Base-by-base conservation (phyloP, 2,797 vertebrate genomes). In the Clarias fuscus region DNA sequence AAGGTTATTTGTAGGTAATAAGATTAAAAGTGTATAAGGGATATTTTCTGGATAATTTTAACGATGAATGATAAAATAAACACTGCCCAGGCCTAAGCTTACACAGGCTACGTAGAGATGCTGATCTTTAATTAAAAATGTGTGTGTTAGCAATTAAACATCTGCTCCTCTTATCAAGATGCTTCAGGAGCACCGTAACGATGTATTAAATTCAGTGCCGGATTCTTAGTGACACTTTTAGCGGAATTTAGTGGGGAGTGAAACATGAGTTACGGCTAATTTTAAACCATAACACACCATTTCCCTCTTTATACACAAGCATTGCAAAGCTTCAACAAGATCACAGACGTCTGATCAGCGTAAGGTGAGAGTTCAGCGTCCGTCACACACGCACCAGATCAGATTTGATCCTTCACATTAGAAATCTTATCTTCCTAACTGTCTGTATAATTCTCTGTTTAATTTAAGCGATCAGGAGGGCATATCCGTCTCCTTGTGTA, bases 211-310 rank as follows among this genome's bases (percentile, higher is more conserved):
- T 22, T 77, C 53, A 56, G 24, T 18, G 7, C 48, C 1, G 24
- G 18, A 14, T 56, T n/a, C 73, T 56, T 56, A 18, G 73, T 77
- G 75, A 58, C 30, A 27, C 75, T 77, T 77, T 77, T 33, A 30
- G 53, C 7, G 14, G n/a, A 76, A 76, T 58, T 30, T 27, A 53
- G 43, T 17, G 43, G 43, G 6, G 14, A 1, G 2, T 76, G 73
- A 76, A 76, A 76, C 48, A 30, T 75, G 72, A 75, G 72, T 20
- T 73, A 73, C 5, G 24, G 40, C 40, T 73, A 73, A 73, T 73
- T 73, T n/a, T 59, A 77, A 58, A 77, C 27, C 73, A 58, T 76
- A 76, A 58, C 73, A 76, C 27, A 76, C 73, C 43, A n/a, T 75
- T 73, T 75, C 24, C 72, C 43, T 48, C 68, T 71, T 71, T 71